Base-by-base conservation (phyloP, 2,888 invertebrate genomes). In the Cheilosia vulpina region DNA sequence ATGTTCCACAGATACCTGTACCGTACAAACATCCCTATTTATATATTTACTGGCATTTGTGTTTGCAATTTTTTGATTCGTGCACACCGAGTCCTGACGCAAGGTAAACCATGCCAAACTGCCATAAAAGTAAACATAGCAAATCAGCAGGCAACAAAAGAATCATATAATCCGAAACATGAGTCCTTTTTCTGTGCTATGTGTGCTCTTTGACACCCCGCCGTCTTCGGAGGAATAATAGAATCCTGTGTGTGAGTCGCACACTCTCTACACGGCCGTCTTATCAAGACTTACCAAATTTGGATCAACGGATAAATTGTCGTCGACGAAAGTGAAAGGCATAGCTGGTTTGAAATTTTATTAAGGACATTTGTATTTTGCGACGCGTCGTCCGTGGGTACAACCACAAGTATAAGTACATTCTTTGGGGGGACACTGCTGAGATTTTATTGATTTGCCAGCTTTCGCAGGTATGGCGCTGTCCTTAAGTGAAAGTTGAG, bases 41-140 rank as follows among this genome's bases (percentile, higher is more conserved):
- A 15, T 27, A 11, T 38, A 50, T 41, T 19, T 52, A n/a, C 53
- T 50, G 5, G 45, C 38, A 45, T 17, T 34, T 21, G 13, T 27
- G 27, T 72, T 72, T 52, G 83, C 78, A 68, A 83, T 68, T 78
- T 78, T 78, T 43, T 83, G 83, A 83, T 83, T 83, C 83, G 83
- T 78, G 66, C 83, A 78, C 68, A 73, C 53, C 43, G 65, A 43
- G 75, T 82, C 58, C 72, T 72, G 38, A 43, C 57, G 15, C 55
- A 65, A 65, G 50, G 55, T 47, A 60, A 34, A 27, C 60, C 82
- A 72, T 77, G 60, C 50, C 57, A 63, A 73, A 57, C 72, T 50
- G 47, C 50, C 62, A 68, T 66, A 57, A 83, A 83, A 73, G 72
- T 50, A 69, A 78, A 78, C 73, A 68, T 41, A 83, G 78, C 73